Evolutionary conservation across 2,888 invertebrate genomes (phyloP).

Genomic region (Labia minor): DNA sequence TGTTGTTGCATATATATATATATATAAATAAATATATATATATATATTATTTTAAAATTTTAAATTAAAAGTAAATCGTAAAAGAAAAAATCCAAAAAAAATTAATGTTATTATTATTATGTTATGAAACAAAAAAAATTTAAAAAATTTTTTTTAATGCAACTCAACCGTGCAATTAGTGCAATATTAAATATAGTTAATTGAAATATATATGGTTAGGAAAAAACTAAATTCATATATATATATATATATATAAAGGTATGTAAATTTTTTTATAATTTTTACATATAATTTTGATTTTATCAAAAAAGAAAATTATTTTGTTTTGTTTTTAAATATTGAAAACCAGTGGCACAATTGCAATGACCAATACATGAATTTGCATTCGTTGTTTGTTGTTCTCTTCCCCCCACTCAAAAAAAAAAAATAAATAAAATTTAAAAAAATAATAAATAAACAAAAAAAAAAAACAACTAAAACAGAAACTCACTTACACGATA

Average conservation of each 20-base stretch:
- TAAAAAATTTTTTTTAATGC: conserved; percentile 24
- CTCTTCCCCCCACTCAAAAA: too few species aligned
- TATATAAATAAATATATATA: too few species aligned
- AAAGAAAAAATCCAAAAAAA: neutral
- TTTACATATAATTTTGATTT: too few species aligned
- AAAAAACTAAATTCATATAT: neutral
- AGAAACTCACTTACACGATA: too few species aligned
- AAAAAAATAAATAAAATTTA: neutral
- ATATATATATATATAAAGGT: neutral
- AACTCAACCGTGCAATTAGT: conserved; percentile 24
- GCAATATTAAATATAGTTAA: conserved; percentile 23
- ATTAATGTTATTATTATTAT: conserved; percentile 18
- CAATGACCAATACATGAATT: neutral
- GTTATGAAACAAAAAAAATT: conserved; percentile 22
- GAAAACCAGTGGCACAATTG: neutral
- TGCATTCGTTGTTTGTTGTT: neutral
- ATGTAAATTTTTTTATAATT: neutral
- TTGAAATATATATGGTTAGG: neutral
- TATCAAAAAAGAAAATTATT: too few species aligned
- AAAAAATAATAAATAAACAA: too few species aligned
- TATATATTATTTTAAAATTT: conserved; percentile 21
- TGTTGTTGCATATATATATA: too few species aligned
- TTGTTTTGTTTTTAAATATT: neutral
- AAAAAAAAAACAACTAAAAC: too few species aligned
- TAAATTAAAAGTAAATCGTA: neutral